Evolutionary conservation across 1,140 invertebrate genomes (phyloP), one percentile per base, ranked within the genome.

Genomic region (Aphelinus certus): DNA sequence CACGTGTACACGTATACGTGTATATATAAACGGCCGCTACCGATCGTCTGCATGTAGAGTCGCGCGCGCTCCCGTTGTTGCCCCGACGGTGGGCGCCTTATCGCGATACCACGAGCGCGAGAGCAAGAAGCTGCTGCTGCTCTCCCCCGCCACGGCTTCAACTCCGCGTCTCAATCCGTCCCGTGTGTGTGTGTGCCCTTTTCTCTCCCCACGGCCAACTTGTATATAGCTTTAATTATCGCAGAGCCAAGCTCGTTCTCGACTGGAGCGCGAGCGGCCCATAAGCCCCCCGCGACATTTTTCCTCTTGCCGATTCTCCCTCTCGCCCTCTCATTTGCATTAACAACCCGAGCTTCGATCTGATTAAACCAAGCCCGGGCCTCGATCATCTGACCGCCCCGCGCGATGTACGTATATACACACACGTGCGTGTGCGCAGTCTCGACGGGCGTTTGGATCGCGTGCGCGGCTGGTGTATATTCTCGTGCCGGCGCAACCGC

Each of bases 111-210:
- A 46, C 66, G 10, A 42, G 58, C 57, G 46, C 47, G 58, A 4
- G 58, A 26, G 26, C 26, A 26, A 26, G 26, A 26, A 26, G 26
- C 26, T 26, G 26, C 3, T 3, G 42, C 42, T 26, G 47, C 60
- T 62, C 55, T 61, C 48, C 7, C 64, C 47, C 66, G 58, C 56
- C 62, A 51, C 60, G 10, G 49, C 26, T 55, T 68, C 55, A 57
- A 43, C 47, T 57, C 60, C 64, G 67, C 77, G 71, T 78, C 77
- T 78, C 67, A 78, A 78, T 78, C 76, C 69, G 74, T 76, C 71
- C 77, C 68, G 47, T 47, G 26, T 60, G 2, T 49, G 58, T 26
- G 26, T 26, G 26, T 26, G 26, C 56, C 1, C 42, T 42, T 61
- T 43, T 45, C 46, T 58, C 47, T 58, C 48, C 45, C 6, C 68